Evolutionary conservation across 2,797 vertebrate species (phyloP).

Genomic region (Phrynocephalus vlangalii): DNA sequence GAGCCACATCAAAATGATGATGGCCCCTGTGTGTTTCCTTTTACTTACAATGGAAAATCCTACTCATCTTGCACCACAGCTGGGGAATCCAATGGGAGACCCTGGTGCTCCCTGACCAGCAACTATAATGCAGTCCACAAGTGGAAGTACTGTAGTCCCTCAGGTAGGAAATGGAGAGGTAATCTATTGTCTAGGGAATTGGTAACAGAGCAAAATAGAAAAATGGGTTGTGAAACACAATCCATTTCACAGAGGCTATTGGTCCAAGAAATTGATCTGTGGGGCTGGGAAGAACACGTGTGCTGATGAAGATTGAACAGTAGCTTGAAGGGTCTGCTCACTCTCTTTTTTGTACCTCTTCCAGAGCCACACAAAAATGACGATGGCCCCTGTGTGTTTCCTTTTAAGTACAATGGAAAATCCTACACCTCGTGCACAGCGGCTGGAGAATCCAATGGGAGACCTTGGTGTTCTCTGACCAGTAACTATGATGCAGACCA

Average conservation of each 20-base stretch:
- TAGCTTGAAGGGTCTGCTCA: too few species aligned
- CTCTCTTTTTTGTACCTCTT: background rate
- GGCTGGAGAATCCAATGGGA: too few species aligned
- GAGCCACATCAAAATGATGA: background rate
- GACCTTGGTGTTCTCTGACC: too few species aligned
- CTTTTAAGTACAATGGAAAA: background rate
- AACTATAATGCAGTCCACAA: background rate
- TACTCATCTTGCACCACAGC: conserved; percentile 5
- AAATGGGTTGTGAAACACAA: too few species aligned
- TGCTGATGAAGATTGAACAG: too few species aligned
- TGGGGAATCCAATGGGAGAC: background rate
- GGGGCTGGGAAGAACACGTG: too few species aligned
- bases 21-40: conserved; percentile 23
- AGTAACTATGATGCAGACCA: too few species aligned
- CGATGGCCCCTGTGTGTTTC: background rate
- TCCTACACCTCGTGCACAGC: background rate
- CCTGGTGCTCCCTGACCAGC: conserved; percentile 17
- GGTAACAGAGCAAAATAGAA: too few species aligned
- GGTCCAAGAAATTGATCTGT: too few species aligned
- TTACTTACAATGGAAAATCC: background rate
- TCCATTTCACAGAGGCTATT: too few species aligned
- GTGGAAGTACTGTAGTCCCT: conserved; percentile 13
- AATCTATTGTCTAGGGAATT: too few species aligned
- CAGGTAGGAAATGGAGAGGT: conserved; percentile 8
- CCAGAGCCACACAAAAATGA: background rate